Conservation (phyloP, 1,140 invertebrate genomes). For the Tetranychus cinnabarinus region DNA sequence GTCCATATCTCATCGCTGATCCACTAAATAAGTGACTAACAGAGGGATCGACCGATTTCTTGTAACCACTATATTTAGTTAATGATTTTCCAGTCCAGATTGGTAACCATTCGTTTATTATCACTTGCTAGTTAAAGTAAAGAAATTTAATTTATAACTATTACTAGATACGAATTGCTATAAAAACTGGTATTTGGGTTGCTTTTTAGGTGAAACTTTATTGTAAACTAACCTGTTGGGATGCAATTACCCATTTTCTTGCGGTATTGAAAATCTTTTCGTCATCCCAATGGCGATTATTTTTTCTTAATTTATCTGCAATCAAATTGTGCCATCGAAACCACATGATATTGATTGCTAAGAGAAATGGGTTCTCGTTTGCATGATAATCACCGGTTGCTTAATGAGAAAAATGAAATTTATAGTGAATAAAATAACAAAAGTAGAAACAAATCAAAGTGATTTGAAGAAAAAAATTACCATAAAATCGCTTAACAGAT, state of each 20-base stretch:
- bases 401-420: constrained; percentile 13
- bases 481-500: background rate
- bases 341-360: constrained; percentile 31
- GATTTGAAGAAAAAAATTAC: background rate
- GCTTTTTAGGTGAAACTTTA: too few species aligned
- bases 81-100: constrained; percentile 20
- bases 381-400: constrained; percentile 34
- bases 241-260: constrained; percentile 32
- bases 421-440: constrained; percentile 1
- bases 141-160: constrained; percentile 54
- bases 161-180: too few species aligned
- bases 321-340: constrained; percentile 36
- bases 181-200: too few species aligned
- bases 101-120: constrained; percentile 29
- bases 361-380: constrained; percentile 32
- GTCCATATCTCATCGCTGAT: constrained; percentile 40
- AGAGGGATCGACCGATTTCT: constrained; percentile 35
- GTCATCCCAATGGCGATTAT: constrained; percentile 23
- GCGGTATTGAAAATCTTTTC: constrained; percentile 33
- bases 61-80: constrained; percentile 28
- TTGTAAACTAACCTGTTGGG: constrained; percentile 17
- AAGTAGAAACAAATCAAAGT: too few species aligned
- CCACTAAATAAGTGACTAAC: constrained; percentile 42
- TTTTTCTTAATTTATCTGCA: constrained; percentile 21
- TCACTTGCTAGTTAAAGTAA: constrained; percentile 43